These are phyloP conservation scores for Euschistus heros DNA, from an alignment of 1,140 invertebrate genomes.

Conservation along the genomic window DNA sequence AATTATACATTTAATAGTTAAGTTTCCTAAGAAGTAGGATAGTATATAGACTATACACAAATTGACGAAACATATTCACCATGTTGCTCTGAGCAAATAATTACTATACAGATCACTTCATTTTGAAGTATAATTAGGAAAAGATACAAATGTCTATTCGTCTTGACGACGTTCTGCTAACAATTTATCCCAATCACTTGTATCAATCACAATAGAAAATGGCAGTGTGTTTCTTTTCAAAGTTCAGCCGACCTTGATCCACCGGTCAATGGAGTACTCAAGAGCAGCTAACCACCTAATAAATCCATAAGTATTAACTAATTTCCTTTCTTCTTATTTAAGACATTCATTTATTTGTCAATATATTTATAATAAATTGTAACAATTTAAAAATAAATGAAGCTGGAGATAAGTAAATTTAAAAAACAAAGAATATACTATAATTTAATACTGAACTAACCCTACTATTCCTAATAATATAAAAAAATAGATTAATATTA, in stretches of 20 bases:
- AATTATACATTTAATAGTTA: conserved; percentile 6
- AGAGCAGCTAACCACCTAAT: conserved; percentile 85
- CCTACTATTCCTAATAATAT: no score
- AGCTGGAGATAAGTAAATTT: no score
- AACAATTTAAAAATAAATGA: no score
- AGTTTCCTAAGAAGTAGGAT: conserved; percentile 1
- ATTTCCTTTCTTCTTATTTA: no score
- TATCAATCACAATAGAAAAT: conserved; percentile 4
- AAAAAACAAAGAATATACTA: no score
- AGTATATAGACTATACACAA: neutral
- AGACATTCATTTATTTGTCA: no score
- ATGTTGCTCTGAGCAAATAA: conserved; percentile 16
- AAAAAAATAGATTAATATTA: no score
- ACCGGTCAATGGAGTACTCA: conserved; percentile 90
- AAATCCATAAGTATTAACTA: no score
- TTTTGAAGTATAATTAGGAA: conserved; percentile 18
- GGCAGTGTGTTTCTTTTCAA: conserved; percentile 21
- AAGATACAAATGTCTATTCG: conserved; percentile 10
- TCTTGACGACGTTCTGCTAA: conserved; percentile 3
- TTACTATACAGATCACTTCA: neutral
- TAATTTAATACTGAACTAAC: no score
- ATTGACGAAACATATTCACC: neutral
- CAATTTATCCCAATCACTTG: conserved; percentile 13
- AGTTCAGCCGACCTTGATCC: conserved; percentile 80
- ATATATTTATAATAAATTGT: no score